Percentiles rank a stretch among this genome's conserved stretches.
Evolutionary conservation across 2,113 vertebrate species (phyloP).

Genomic region (Podarcis muralis): DNA sequence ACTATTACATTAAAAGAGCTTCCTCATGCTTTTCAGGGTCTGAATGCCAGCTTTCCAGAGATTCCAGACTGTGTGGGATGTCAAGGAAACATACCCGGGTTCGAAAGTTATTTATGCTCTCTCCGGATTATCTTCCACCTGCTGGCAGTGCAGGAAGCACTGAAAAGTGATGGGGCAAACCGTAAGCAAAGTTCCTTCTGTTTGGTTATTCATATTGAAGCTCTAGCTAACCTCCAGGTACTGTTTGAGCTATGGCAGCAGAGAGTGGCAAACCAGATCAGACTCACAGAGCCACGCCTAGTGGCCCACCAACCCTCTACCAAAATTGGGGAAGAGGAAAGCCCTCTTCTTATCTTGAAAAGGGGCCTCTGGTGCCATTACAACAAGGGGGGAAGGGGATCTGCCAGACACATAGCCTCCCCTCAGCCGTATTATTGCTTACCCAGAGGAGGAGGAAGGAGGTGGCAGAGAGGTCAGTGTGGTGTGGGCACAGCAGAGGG

Average conservation of each 20-base stretch:
- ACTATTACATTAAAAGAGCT: not conserved
- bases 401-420: no score
- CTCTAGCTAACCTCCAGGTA: not conserved
- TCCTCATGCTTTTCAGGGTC: not conserved
- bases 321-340: no score
- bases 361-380: no score
- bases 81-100: conserved; percentile 83
- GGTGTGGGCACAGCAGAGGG: no score
- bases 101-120: conserved; percentile 88
- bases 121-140: conserved; percentile 91
- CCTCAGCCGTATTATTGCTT: no score
- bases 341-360: no score
- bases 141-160: conserved; percentile 84
- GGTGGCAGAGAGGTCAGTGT: no score
- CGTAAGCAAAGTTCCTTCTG: conserved; percentile 48
- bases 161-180: conserved; percentile 8
- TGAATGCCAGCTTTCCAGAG: conserved; percentile 43
- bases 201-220: not conserved
- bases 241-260: not conserved
- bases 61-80: conserved; percentile 86
- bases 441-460: no score
- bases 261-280: no score
- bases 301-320: no score
- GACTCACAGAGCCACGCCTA: no score
- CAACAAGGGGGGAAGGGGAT: no score